phyloP scores from a whole-genome alignment of 2,888 invertebrate genomes.

The Polia nebulosa region DNA sequence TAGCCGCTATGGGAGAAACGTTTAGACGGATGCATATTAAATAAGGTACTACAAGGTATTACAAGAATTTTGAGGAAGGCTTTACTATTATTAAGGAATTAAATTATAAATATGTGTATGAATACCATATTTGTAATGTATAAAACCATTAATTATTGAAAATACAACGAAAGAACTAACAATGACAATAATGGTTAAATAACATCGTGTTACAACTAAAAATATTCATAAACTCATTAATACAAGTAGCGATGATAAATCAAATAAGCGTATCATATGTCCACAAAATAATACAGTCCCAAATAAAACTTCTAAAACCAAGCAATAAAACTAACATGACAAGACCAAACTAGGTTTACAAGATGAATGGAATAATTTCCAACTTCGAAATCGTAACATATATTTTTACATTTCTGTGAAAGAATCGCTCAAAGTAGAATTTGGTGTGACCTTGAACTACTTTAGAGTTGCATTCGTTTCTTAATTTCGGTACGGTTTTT shows the following conservation, averaged over 20 bases:
- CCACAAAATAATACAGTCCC: slow-evolving; percentile 1
- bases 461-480: slow-evolving; percentile 75
- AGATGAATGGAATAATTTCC: slow-evolving; percentile 51
- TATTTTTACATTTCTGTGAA: slow-evolving; percentile 61
- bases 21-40: slow-evolving; percentile 11
- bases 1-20: not conserved
- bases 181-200: too few relatives aligned
- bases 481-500: slow-evolving; percentile 73
- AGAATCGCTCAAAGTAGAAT: slow-evolving; percentile 69
- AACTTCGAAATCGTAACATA: slow-evolving; percentile 45
- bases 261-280: slow-evolving; percentile 14
- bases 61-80: too few relatives aligned
- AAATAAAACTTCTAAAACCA: slow-evolving; percentile 8
- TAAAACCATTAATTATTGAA: too few relatives aligned
- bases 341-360: slow-evolving; percentile 17
- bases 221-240: not conserved
- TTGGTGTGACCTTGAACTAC: slow-evolving; percentile 75
- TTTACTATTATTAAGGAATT: too few relatives aligned
- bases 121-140: too few relatives aligned
- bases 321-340: slow-evolving; percentile 3
- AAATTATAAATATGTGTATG: too few relatives aligned
- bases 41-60: too few relatives aligned
- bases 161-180: too few relatives aligned
- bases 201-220: not conserved
- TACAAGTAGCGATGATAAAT: not conserved